Evolutionary conservation across 1,140 invertebrate species (phyloP).

Genomic region (Apis mellifera): Amel_HAv3.1 CM009932.2:15966501-15967000

Average conservation of each 20-base stretch:
- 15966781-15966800: background rate
- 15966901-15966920: conserved; percentile 89
- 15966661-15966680: conserved; percentile 82
- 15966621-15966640: conserved; percentile 79
- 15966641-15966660: conserved; percentile 77
- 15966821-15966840: conserved; percentile 14
- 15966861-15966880: conserved; percentile 65
- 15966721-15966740: conserved; percentile 2
- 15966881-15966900: conserved; percentile 80
- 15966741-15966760: conserved; percentile 60
- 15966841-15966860: conserved; percentile 61
- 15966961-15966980: conserved; percentile 92
- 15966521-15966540: conserved; percentile 85
- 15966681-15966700: conserved; percentile 79
- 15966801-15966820: conserved; percentile 13
- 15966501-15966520: conserved; percentile 85
- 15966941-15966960: conserved; percentile 84
- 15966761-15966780: conserved; percentile 11
- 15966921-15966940: conserved; percentile 86
- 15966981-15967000: conserved; percentile 87
- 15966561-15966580: conserved; percentile 82
- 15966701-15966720: conserved; percentile 63
- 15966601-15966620: conserved; percentile 86
- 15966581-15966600: conserved; percentile 83
- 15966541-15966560: conserved; percentile 88